Evolutionary conservation across 2,113 vertebrate species (phyloP), one percentile per base, ranked within the genome.

Genomic region (Vanacampus margaritifer): DNA sequence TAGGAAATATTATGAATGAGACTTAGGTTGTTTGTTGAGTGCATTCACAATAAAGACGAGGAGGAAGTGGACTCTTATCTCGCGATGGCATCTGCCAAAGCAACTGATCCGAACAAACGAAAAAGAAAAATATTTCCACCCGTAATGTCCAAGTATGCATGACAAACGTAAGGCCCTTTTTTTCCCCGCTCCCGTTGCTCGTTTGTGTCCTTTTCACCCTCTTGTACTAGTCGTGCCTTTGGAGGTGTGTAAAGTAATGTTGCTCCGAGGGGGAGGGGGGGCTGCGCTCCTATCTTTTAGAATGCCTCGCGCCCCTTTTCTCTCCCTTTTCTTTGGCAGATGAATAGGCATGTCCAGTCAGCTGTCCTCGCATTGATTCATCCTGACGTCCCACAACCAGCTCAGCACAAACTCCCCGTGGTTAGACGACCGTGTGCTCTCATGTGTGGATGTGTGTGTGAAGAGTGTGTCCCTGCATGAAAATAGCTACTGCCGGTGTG

Each of bases 341-440:
- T 92, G 91, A 92, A 92, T 92, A 89, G 89, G 88, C 89, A 87
- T 89, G 89, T 88, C 86, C 90, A 90, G 87, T 92, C 91, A 92
- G 91, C 91, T 92, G 90, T 91, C 87, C 88, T 84, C 78, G 65
- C 89, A 87, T 87, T 91, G 89, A 92, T 92, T 91, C 89, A 89
- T 88, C 86, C 90, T 92, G 91, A 91, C 89, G 75, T 89, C 89
- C 88, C 78, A 57, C 54, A 78, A 91, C 91, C 87, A 92, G 89
- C 91, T 92, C 91, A 92, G 91, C 91, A 92, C 88, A 90, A 92
- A 92, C 88, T 85, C 88, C 89, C 91, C 89, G 88, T 86, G 89
- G 90, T 86, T 89, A 85, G 88, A 81, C 75, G 80, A 73, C 85
- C 76, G 59, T 72, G 84, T 75, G 78, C 68, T 76, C 79, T 64